Base-by-base conservation (phyloP, 2,797 vertebrate genomes). In the Sebastes oblongus region DNA sequence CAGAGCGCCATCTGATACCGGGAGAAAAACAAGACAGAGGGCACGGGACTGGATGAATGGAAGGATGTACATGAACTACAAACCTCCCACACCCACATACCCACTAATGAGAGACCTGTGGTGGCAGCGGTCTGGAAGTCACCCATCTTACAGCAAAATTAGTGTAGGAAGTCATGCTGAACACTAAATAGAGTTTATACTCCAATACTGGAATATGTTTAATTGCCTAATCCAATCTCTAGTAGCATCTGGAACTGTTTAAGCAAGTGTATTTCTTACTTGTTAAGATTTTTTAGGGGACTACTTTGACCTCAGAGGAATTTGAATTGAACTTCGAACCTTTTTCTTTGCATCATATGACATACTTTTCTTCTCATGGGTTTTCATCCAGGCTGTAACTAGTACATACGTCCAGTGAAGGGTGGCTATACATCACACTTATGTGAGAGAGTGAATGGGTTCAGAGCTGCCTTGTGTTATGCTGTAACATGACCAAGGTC, bases 211-310 rank as follows among this genome's bases (percentile, higher is more conserved):
- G 86, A 88, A 91, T 86, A 91, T 72, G 69, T 89, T 86, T 84
- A 84, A 86, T 83, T 75, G 39, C 86, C 89, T 90, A 90, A 91
- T 94, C 85, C 82, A 83, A 92, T 93, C 84, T 83, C 79, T 82
- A 58, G 67, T 67, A 90, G 74, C 92, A 94, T 93, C 92, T 94
- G 92, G 93, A 93, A 92, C 56, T 60, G 85, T 75, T 94, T 92
- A 89, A 91, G 91, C 75, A 88, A 89, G 78, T 81, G 80, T 81
- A 88, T 91, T 89, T 85, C 78, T 86, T 87, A 80, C 78, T 88
- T 83, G 78, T 93, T 81, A 74, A 88, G 75, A 70, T 82, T 85
- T 92, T 61, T 77, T 87, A 67, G 62, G 73, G 77, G 71, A 78
- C 75, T 84, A 55, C 82, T 85, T 87, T 88, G 80, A 89, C 79